These are phyloP conservation scores for Heliconius melpomene DNA, from an alignment of 1,140 invertebrate species.

Conservation along the genomic window DNA sequence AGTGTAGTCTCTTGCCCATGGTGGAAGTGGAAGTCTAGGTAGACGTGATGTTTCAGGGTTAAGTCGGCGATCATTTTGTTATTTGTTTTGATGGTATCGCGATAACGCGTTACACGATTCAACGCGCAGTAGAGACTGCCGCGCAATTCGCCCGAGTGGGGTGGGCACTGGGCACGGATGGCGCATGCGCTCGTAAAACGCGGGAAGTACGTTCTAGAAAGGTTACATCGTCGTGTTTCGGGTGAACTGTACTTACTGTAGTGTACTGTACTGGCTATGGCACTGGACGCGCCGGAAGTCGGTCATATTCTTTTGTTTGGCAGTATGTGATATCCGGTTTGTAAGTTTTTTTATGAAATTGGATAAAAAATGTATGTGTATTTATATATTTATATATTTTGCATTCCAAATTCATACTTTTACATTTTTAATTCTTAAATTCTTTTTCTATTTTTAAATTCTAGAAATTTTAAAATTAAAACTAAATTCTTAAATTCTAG, in stretches of 20 bases:
- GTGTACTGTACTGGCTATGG: conserved; percentile 25
- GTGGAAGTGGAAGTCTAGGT: conserved; percentile 26
- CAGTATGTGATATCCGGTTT: conserved; percentile 1
- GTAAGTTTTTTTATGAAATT: not conserved
- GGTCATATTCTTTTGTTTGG: not conserved
- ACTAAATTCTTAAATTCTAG: no score
- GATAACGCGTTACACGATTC: conserved; percentile 57
- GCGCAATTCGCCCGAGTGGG: conserved; percentile 66
- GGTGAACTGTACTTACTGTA: conserved; percentile 20
- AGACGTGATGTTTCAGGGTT: not conserved
- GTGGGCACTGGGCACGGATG: conserved; percentile 48
- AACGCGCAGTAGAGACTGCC: conserved; percentile 69
- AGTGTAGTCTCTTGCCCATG: conserved; percentile 37
- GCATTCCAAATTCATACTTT: no score
- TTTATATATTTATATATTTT: no score
- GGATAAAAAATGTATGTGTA: not conserved
- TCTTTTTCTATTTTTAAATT: no score
- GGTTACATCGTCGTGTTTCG: conserved; percentile 16
- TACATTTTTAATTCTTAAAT: no score
- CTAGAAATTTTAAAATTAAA: no score
- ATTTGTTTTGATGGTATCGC: conserved; percentile 52
- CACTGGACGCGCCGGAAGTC: not conserved
- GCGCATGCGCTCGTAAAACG: conserved; percentile 71
- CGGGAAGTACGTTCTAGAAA: conserved; percentile 74
- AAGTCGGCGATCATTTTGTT: conserved; percentile 70